phyloP scores from a whole-genome alignment of 2,888 invertebrate genomes.

The Stramonita haemastoma region DNA sequence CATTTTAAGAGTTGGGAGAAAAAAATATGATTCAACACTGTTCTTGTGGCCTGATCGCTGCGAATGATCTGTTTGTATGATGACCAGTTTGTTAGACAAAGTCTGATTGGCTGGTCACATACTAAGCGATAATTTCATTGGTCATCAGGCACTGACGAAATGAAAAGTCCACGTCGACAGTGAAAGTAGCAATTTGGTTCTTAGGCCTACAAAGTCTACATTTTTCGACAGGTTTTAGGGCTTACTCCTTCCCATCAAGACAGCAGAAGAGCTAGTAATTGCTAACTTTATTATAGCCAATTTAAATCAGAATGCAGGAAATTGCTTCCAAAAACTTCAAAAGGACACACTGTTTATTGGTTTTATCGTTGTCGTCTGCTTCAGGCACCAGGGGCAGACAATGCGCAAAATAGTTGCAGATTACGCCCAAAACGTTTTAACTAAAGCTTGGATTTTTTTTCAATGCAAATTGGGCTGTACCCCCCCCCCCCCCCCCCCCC shows the following conservation, averaged over 20 bases:
- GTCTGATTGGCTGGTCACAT: neutral
- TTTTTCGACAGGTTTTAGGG: too few species aligned
- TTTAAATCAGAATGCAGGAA: too few species aligned
- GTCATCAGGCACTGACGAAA: neutral
- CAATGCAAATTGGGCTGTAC: too few species aligned
- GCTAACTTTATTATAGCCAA: too few species aligned
- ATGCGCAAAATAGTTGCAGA: neutral
- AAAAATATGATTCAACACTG: neutral
- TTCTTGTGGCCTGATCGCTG: neutral
- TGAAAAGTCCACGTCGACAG: constrained; percentile 34
- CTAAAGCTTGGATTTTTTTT: too few species aligned
- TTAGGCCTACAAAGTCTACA: too few species aligned
- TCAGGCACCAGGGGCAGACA: neutral
- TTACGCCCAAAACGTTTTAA: too few species aligned
- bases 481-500: too few species aligned
- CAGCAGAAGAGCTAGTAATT: too few species aligned
- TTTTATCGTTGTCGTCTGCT: neutral
- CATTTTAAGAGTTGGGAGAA: constrained; percentile 32
- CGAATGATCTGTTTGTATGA: neutral
- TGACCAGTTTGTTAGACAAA: neutral
- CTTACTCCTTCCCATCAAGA: too few species aligned
- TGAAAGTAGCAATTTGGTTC: neutral
- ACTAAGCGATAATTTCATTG: neutral
- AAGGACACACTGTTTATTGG: too few species aligned
- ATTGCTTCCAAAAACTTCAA: too few species aligned